Conservation (phyloP, 2,888 invertebrate species). For the Limnephilus lunatus region DNA sequence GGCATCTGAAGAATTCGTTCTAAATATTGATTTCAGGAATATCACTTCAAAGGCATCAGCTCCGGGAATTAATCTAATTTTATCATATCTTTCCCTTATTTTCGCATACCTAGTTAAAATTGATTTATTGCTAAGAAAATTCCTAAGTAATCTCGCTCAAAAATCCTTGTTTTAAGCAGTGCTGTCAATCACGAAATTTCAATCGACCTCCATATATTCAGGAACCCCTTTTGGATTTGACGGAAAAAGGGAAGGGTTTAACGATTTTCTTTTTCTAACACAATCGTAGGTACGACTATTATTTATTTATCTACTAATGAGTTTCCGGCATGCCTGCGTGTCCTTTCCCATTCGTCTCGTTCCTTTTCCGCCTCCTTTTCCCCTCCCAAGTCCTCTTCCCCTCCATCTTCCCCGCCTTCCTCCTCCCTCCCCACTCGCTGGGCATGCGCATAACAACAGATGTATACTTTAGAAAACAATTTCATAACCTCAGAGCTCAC, state of each 20-base stretch:
- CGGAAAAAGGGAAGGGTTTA: neutral
- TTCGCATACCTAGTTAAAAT: neutral
- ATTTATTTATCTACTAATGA: too few species aligned
- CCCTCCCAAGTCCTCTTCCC: too few species aligned
- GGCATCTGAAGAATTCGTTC: neutral
- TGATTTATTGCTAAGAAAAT: neutral
- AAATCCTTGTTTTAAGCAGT: neutral
- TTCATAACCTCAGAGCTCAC: too few species aligned
- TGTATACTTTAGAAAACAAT: too few species aligned
- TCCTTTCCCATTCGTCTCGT: too few species aligned
- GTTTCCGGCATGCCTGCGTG: too few species aligned
- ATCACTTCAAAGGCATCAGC: slow-evolving; percentile 20
- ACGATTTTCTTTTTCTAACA: neutral
- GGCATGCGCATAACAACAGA: too few species aligned
- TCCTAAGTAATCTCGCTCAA: neutral
- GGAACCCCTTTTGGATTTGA: neutral
- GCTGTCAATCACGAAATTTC: neutral
- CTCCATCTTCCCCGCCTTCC: too few species aligned
- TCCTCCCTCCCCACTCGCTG: too few species aligned
- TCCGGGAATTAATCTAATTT: neutral
- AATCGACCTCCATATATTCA: neutral
- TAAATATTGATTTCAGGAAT: neutral
- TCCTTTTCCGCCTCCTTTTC: too few species aligned
- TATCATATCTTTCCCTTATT: neutral
- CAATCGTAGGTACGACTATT: too few species aligned